Conservation (phyloP, 2,113 vertebrate genomes). For the Spermophilus dauricus region DNA sequence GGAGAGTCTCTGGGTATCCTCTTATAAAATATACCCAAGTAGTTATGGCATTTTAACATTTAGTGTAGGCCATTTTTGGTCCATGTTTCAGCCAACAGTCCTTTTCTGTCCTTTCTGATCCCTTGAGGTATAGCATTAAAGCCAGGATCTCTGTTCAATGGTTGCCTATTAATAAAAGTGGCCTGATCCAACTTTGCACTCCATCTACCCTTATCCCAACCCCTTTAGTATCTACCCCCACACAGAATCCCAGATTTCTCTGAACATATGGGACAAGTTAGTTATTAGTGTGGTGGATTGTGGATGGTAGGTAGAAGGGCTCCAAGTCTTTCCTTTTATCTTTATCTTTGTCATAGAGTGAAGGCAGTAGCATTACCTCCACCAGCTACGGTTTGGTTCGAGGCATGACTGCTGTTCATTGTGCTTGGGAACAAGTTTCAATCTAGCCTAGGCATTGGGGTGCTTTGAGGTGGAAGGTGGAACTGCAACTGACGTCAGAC, state of each 20-base stretch:
- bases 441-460: background rate
- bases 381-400: background rate
- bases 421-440: background rate
- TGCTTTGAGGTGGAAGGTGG: background rate
- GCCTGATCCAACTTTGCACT: background rate
- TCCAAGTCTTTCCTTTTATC: background rate
- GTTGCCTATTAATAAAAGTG: background rate
- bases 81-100: background rate
- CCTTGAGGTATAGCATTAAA: background rate
- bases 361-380: background rate
- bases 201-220: background rate
- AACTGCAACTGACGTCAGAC: background rate
- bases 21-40: background rate
- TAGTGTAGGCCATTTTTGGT: background rate
- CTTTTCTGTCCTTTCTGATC: background rate
- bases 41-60: background rate
- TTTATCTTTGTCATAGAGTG: background rate
- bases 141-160: background rate
- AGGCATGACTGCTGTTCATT: background rate
- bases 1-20: background rate
- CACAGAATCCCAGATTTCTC: background rate
- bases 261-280: background rate
- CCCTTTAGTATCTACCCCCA: background rate
- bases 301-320: background rate
- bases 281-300: background rate